phyloP scores from a whole-genome alignment of 2,113 vertebrate species.

The Lepus europaeus region DNA sequence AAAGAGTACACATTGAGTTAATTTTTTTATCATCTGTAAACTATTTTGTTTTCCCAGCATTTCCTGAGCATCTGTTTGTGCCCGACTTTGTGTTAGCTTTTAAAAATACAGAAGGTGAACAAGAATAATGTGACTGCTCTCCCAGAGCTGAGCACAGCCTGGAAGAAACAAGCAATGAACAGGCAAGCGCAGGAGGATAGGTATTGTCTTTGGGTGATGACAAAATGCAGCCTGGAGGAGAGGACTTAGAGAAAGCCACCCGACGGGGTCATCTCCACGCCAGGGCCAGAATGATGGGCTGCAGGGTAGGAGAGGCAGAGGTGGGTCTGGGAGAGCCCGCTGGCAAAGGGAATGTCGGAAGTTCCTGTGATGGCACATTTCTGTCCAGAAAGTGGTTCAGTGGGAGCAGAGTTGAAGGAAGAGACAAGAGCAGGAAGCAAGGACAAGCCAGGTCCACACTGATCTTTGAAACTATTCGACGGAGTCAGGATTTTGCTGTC shows the following conservation, averaged over 20 bases:
- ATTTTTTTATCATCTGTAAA: background rate
- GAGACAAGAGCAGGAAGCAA: background rate
- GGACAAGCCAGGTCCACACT: no score
- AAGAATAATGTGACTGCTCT: background rate
- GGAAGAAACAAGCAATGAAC: background rate
- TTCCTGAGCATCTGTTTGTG: background rate
- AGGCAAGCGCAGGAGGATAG: background rate
- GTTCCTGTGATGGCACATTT: no score
- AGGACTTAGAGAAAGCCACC: background rate
- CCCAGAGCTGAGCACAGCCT: background rate
- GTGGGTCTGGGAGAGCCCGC: background rate
- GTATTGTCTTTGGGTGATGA: background rate
- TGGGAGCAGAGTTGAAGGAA: no score
- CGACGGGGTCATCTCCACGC: rapidly evolving
- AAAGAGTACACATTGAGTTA: background rate
- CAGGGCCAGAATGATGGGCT: background rate
- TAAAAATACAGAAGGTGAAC: background rate
- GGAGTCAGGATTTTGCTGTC: background rate
- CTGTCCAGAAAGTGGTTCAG: background rate
- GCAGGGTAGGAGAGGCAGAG: no score
- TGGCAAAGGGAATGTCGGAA: background rate
- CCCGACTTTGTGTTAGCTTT: background rate
- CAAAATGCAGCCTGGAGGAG: background rate
- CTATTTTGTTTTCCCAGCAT: background rate
- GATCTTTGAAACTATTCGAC: background rate